These are phyloP conservation scores for Tachystola acroxantha DNA, from an alignment of 2,888 invertebrate genomes.

Conservation along the genomic window DNA sequence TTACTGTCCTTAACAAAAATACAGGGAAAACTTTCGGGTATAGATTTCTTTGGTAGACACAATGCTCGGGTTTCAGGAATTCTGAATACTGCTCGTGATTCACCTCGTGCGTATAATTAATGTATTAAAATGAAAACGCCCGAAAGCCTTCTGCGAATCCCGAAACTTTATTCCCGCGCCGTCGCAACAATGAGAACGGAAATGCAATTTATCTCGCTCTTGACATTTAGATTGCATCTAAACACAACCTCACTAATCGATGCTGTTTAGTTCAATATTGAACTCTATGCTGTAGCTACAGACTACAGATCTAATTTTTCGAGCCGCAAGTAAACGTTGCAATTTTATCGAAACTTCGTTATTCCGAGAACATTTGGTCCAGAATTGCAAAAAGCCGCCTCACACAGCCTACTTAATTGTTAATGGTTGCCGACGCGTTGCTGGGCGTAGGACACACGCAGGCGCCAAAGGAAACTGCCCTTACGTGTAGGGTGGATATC, in stretches of 20 bases:
- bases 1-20: too few relatives aligned
- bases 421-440: not conserved
- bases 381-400: not conserved
- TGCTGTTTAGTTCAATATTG: not conserved
- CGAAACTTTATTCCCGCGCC: not conserved
- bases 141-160: not conserved
- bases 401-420: not conserved
- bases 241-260: not conserved
- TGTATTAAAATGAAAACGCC: not conserved
- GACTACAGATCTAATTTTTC: not conserved
- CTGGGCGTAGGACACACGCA: not conserved
- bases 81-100: not conserved
- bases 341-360: not conserved
- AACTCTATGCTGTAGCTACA: not conserved
- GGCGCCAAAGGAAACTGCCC: too few relatives aligned
- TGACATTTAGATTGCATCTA: slow-evolving; percentile 8
- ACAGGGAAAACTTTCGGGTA: too few relatives aligned
- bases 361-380: not conserved
- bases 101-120: not conserved
- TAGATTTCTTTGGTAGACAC: too few relatives aligned
- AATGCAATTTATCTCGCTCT: slow-evolving; percentile 6
- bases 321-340: not conserved
- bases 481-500: too few relatives aligned
- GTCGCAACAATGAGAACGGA: not conserved
- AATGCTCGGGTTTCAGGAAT: too few relatives aligned